Base-by-base conservation (phyloP, 2,888 invertebrate genomes). In the Stenolophus ochropezus region DNA sequence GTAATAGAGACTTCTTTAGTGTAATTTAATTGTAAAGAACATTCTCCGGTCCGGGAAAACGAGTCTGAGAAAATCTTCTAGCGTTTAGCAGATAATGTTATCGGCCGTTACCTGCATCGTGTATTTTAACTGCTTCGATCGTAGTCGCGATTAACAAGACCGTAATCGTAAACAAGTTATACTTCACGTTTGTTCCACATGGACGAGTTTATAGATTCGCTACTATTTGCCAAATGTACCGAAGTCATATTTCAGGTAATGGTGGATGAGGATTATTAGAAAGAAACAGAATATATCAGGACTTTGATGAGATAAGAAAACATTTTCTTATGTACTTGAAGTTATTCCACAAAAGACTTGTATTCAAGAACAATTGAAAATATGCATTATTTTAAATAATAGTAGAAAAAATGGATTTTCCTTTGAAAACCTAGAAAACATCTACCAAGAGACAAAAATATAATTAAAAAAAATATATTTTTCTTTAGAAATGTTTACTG, bases 121-220 rank as follows among this genome's bases (percentile, higher is more conserved):
- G n/a, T 61, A 61, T 21, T 61, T 25, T 61, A 61, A 23, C 61
- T 21, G 61, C 61, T n/a, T 61, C 61, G 61, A 61, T 61, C 61
- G 61, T 61, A 25, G 23, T 25, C 27, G 20, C 69, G 20, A 80
- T 73, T 71, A 56, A 80, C 80, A 18, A 49, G 69, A 69, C 20
- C 71, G 73, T 27, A 27, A 23, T 25, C 69, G 61, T 71, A 79
- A 51, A 79, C 69, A 71, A 51, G 49, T 71, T 65, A 21, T 69
- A 47, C 49, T 21, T 47, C 18, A 79, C 65, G 42, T 51, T 65
- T 27, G 42, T 71, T 69, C 25, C 47, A 21, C 61, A 23, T 25
- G 61, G 14, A 2, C 14, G 61, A 23, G 61, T 61, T 61, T 61
- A 4, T 14, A 14, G 23, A 56, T 56, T 56, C 21, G 20, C 21